Evolutionary conservation across 1,140 invertebrate genomes (phyloP).

Genomic region (Scaptomyza hsui): DNA sequence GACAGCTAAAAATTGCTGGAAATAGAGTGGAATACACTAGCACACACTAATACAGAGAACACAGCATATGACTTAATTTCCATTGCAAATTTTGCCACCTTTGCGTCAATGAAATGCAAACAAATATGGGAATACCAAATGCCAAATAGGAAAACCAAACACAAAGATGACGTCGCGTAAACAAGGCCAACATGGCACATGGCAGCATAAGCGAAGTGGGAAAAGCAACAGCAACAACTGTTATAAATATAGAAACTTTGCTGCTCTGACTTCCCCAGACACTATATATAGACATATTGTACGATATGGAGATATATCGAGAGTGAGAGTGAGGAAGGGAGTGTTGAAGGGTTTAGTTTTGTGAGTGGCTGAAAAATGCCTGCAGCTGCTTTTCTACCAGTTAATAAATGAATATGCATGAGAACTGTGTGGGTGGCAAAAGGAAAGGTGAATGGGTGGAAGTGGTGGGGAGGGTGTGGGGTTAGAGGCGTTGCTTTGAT

Average conservation of each 20-base stretch:
- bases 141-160: constrained; percentile 49
- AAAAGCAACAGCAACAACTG: constrained; percentile 1
- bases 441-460: not conserved
- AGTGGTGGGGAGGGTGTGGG: not conserved
- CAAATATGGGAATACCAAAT: constrained; percentile 53
- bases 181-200: constrained; percentile 64
- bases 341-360: not conserved
- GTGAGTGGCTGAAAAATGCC: constrained; percentile 56
- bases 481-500: not conserved
- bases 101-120: constrained; percentile 75
- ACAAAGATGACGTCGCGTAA: constrained; percentile 42
- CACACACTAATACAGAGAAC: constrained; percentile 3
- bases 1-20: not conserved
- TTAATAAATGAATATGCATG: constrained; percentile 81
- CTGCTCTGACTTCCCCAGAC: constrained; percentile 7
- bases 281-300: constrained; percentile 9
- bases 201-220: constrained; percentile 62
- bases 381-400: constrained; percentile 64
- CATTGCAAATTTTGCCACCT: constrained; percentile 74
- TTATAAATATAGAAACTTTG: constrained; percentile 56
- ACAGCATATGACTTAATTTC: constrained; percentile 71
- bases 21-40: not conserved
- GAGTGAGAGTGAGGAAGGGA: not conserved
- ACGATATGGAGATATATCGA: constrained; percentile 5
- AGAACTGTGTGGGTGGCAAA: constrained; percentile 17